Evolutionary conservation across 2,113 vertebrate genomes (phyloP).

Genomic region (Axis porcinus): DNA sequence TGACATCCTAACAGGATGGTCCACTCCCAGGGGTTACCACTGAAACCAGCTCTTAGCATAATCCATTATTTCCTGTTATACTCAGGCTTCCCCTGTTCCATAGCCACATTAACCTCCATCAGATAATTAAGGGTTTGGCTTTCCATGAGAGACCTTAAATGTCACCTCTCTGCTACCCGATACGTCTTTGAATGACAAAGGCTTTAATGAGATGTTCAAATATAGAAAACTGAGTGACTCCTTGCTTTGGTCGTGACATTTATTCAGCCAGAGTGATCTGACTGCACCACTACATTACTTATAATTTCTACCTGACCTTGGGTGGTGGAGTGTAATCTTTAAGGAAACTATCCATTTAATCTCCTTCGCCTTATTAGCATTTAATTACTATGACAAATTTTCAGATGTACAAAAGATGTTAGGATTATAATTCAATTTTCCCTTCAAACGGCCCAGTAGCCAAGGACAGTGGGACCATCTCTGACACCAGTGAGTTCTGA

Average conservation of each 20-base stretch:
- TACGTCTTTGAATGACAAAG: constrained; percentile 73
- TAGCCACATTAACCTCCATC: constrained; percentile 75
- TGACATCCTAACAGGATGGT: too few species aligned
- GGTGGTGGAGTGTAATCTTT: constrained; percentile 63
- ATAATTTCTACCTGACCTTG: constrained; percentile 77
- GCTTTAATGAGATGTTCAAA: constrained; percentile 79
- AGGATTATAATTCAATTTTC: constrained; percentile 67
- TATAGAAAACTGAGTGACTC: constrained; percentile 68
- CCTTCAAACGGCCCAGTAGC: constrained; percentile 24
- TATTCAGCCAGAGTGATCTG: constrained; percentile 62
- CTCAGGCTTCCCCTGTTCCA: constrained; percentile 17
- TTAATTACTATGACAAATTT: constrained; percentile 77
- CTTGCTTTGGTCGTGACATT: constrained; percentile 70
- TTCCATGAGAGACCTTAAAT: constrained; percentile 69
- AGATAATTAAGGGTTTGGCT: constrained; percentile 80
- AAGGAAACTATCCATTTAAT: constrained; percentile 73
- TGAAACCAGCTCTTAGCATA: constrained; percentile 52
- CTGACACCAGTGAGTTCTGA: neutral
- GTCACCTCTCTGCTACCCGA: constrained; percentile 76
- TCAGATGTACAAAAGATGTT: constrained; percentile 66
- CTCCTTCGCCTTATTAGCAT: constrained; percentile 70
- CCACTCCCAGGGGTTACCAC: neutral
- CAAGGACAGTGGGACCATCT: constrained; percentile 33
- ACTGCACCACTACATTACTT: constrained; percentile 63
- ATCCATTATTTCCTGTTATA: constrained; percentile 58